Base-by-base conservation (phyloP, 2,888 invertebrate species). In the Calameuta pallipes region DNA sequence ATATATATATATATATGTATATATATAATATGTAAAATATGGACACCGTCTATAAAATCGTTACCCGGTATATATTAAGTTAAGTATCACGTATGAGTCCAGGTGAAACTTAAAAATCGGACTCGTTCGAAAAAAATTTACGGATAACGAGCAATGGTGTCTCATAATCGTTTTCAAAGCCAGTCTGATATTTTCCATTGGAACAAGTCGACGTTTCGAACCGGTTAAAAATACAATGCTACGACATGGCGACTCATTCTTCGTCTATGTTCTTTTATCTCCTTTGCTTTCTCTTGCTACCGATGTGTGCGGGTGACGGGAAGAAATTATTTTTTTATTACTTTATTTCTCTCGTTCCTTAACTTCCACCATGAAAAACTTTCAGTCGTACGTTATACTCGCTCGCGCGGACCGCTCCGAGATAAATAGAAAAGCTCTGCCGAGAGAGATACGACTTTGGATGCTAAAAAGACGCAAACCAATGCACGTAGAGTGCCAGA, bases 401-500 rank as follows among this genome's bases (percentile, higher is more conserved):
- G 4, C 11, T 70, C 70, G 70, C 70, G 70, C 30, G 11, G 70
- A 31, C 70, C 33, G 70, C 70, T 34, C 70, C 31, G 33, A 70
- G 70, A 70, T 70, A 70, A 70, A 70, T 70, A 70, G 70, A 70
- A 70, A 70, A 70, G 70, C 70, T 70, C 30, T 34, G 70, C 15
- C 30, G 70, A 70, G 30, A 70, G 70, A 70, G 30, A 70, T 70
- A 70, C 70, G 70, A 70, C 70, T 70, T 70, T 15, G 70, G 30
- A 30, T 41, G 31, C 30, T 30, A 30, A 11, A 33, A 70, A 70
- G 15, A 70, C 70, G 30, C 30, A 30, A 30, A 11, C 30, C 33
- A 0, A 30, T 13, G 31, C 6, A 12, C 33, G 33, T 15, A 70
- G 70, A 30, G 70, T 15, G 31, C 15, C 13, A 6, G 70, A 30